phyloP scores from a whole-genome alignment of 1,140 invertebrate genomes.

The Zaprionus capensis region DNA sequence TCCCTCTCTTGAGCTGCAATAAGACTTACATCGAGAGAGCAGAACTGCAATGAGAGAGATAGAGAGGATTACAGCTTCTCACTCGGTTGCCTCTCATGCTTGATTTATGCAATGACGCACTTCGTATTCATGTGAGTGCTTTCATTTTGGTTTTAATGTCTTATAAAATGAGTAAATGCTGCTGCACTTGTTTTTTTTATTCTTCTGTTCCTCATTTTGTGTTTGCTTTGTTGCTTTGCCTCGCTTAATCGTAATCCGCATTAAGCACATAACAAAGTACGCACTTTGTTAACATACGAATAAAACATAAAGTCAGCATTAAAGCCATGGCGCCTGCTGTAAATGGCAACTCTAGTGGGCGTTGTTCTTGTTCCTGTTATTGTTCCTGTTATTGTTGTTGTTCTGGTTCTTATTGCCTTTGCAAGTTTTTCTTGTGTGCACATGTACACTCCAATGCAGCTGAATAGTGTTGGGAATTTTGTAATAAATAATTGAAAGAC shows the following conservation, averaged over 20 bases:
- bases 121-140: slow-evolving; percentile 11
- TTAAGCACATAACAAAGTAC: slow-evolving; percentile 72
- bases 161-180: slow-evolving; percentile 56
- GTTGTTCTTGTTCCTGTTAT: slow-evolving; percentile 21
- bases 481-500: neutral
- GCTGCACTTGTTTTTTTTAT: slow-evolving; percentile 13
- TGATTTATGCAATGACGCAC: neutral
- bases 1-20: neutral
- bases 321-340: slow-evolving; percentile 52
- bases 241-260: slow-evolving; percentile 55
- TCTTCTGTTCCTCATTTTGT: neutral
- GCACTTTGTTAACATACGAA: slow-evolving; percentile 74
- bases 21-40: neutral
- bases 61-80: neutral
- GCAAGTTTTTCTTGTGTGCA: slow-evolving; percentile 31
- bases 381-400: slow-evolving; percentile 14
- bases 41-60: neutral
- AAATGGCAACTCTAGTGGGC: slow-evolving; percentile 36
- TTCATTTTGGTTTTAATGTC: slow-evolving; percentile 7
- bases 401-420: slow-evolving; percentile 14
- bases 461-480: neutral
- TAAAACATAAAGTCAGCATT: slow-evolving; percentile 56
- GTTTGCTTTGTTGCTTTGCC: slow-evolving; percentile 5
- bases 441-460: neutral
- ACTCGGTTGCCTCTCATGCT: neutral